Conservation (phyloP, 2,797 vertebrate genomes). For the Anguilla obscura region DNA sequence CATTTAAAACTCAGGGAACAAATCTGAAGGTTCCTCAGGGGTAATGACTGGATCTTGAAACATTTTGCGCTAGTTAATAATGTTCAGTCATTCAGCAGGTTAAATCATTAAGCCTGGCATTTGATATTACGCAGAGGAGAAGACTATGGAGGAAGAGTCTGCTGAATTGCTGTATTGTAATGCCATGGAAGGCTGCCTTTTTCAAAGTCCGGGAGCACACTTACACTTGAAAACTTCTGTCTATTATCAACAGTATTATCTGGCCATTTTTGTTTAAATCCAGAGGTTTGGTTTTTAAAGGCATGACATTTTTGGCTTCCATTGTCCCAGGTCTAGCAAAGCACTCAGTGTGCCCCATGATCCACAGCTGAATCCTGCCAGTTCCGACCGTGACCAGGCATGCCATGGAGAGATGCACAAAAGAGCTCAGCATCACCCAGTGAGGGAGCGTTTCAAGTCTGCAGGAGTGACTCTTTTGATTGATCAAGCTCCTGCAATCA, state of each 20-base stretch:
- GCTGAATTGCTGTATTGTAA: background rate
- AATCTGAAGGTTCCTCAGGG: background rate
- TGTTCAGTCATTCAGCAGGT: background rate
- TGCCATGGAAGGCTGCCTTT: background rate
- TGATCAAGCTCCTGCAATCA: background rate
- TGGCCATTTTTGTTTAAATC: background rate
- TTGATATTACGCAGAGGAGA: background rate
- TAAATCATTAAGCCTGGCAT: constrained; percentile 6
- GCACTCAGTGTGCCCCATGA: background rate
- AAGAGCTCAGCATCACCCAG: background rate
- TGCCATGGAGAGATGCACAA: background rate
- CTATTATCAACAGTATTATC: background rate
- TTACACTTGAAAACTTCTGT: background rate
- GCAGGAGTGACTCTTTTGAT: background rate
- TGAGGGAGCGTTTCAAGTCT: background rate
- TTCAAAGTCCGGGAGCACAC: background rate
- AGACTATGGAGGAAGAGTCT: background rate
- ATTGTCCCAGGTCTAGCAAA: background rate
- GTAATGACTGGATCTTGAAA: background rate
- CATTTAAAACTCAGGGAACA: constrained; percentile 1
- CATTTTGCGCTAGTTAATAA: background rate
- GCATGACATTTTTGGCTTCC: background rate
- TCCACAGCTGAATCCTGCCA: background rate
- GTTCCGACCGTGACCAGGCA: too few species aligned
- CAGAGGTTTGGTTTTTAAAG: background rate